phyloP scores from a whole-genome alignment of 2,113 vertebrate species.

The Arizona elegans region DNA sequence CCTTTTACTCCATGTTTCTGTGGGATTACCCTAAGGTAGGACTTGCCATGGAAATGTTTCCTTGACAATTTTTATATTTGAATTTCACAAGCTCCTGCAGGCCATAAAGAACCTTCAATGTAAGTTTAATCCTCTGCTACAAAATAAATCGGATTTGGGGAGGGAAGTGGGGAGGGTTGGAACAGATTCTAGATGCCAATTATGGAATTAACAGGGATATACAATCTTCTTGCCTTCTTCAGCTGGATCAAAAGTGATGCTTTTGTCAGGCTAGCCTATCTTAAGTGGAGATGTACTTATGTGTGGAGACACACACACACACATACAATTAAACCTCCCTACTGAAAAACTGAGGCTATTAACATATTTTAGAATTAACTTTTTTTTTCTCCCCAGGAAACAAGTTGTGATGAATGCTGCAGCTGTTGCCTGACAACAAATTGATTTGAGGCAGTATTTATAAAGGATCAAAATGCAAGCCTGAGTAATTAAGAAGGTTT shows the following conservation, averaged over 20 bases:
- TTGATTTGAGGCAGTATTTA: slow-evolving; percentile 51
- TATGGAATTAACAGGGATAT: slow-evolving; percentile 65
- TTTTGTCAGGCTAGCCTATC: slow-evolving; percentile 54
- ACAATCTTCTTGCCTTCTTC: slow-evolving; percentile 46
- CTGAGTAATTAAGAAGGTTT: slow-evolving; percentile 52
- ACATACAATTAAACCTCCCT: slow-evolving; percentile 44
- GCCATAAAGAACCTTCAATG: slow-evolving; percentile 67
- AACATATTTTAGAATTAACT: slow-evolving; percentile 54
- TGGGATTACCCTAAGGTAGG: slow-evolving; percentile 66
- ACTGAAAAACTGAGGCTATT: slow-evolving; percentile 44
- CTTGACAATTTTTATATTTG: slow-evolving; percentile 72
- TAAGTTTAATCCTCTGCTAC: slow-evolving; percentile 66
- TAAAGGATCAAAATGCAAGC: slow-evolving; percentile 34
- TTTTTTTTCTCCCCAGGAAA: slow-evolving; percentile 41
- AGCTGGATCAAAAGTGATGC: slow-evolving; percentile 47
- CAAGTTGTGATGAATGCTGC: slow-evolving; percentile 26
- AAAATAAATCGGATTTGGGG: slow-evolving; percentile 63
- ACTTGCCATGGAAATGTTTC: slow-evolving; percentile 68
- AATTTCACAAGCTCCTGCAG: slow-evolving; percentile 71
- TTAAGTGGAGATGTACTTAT: slow-evolving; percentile 23
- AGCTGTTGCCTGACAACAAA: slow-evolving; percentile 42
- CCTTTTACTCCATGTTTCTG: slow-evolving; percentile 60
- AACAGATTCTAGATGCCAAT: slow-evolving; percentile 69
- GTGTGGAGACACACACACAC: neutral
- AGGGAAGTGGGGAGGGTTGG: slow-evolving; percentile 24